Evolutionary conservation across 2,797 vertebrate species (phyloP), one percentile per base, ranked within the genome.

Genomic region (Chanos chanos): DNA sequence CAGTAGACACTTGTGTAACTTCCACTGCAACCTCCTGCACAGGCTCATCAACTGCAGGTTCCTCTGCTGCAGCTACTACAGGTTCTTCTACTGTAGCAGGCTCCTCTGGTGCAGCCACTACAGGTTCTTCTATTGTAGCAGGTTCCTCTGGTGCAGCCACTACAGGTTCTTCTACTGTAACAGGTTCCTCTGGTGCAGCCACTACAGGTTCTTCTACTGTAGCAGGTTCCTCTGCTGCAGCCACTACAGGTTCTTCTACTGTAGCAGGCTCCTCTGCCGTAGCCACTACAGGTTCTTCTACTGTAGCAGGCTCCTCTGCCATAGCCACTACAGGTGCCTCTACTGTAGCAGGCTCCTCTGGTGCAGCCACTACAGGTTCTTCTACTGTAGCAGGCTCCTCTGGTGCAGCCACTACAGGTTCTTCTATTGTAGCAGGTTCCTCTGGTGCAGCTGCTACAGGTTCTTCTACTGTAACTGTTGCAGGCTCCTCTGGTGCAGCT

Each of bases 381-480:
- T 36, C 43, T 27, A 81, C 69, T 56, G 58, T 12, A 45, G 67
- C 62, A 70, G 40, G 6, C 27, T 57, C 56, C 4, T 4, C 21
- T 36, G 45, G 21, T 5, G 33, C 24, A 7, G 45, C 3, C 3
- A 15, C 15, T 22, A 39, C 33, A 41, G 24, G 34, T 10, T 33
- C 30, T 9, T 12, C 9, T 2, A 30, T 30, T 12, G 30, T 30
- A 1, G 30, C 19, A 49, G 55, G 12, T 22, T 47, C 13, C 9
- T 4, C 4, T 2, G 10, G 15, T 4, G 6, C 2, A 8, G 33
- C 19, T 36, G 33, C 4, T 64, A 56, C 12, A 4, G 33, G 33
- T 7, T 64, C 25, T 16, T 27, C 4, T 13, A 24, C 12, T 31
- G 18, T 18, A 9, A 13, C 54, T 37, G 62, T 47, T 33, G 64